Conservation (phyloP, 2,113 vertebrate species). For the Leptobrachium ailaonicum region DNA sequence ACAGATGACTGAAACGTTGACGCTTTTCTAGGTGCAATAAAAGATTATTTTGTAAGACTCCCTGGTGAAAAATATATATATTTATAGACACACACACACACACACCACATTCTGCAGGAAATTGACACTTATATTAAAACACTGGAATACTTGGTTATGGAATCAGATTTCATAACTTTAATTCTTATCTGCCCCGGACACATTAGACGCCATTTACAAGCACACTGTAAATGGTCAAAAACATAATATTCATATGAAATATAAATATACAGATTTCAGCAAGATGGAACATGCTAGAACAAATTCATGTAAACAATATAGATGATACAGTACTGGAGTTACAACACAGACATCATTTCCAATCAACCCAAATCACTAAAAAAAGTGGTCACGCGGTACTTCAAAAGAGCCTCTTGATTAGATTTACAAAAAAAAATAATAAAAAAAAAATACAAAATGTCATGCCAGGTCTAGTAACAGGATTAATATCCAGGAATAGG, state of each 20-base stretch:
- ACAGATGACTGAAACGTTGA: no score
- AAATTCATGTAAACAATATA: conserved; percentile 71
- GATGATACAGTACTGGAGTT: conserved; percentile 63
- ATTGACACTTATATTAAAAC: no score
- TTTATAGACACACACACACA: no score
- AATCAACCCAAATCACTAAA: conserved; percentile 43
- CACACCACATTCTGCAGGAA: no score
- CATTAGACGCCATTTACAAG: background rate
- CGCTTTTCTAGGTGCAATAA: no score
- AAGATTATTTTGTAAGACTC: no score
- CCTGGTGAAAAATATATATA: no score
- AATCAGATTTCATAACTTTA: no score
- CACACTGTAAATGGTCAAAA: background rate
- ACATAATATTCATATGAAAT: background rate
- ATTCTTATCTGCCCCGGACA: background rate
- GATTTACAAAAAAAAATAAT: background rate
- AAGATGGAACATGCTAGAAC: conserved; percentile 62
- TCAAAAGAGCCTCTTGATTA: background rate
- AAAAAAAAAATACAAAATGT: no score
- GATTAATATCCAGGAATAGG: no score
- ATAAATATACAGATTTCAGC: background rate
- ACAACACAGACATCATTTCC: conserved; percentile 61
- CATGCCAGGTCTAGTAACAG: no score
- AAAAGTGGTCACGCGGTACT: background rate
- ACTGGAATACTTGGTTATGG: no score